phyloP scores from a whole-genome alignment of 2,888 invertebrate species.

The Leptarthrus brevirostris region DNA sequence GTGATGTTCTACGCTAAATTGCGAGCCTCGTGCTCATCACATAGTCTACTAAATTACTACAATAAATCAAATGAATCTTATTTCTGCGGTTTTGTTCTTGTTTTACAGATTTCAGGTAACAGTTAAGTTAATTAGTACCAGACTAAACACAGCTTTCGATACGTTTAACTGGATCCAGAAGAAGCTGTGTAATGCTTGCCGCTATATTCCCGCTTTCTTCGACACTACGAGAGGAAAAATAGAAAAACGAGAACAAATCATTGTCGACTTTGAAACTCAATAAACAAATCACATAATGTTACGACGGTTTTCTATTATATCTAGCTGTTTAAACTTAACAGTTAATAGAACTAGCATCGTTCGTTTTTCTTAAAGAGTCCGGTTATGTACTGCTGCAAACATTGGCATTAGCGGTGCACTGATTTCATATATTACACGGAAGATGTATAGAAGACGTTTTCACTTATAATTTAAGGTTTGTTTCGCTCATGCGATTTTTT shows the following conservation, averaged over 20 bases:
- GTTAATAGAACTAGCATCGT: conserved; percentile 28
- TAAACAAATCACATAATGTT: conserved; percentile 42
- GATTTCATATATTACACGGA: conserved; percentile 38
- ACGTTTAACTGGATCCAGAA: background rate
- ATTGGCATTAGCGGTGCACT: conserved; percentile 32
- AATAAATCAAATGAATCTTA: conserved; percentile 18
- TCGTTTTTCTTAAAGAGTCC: conserved; percentile 17
- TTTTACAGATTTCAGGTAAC: conserved; percentile 26
- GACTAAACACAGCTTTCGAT: conserved; percentile 35
- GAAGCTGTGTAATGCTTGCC: conserved; percentile 2
- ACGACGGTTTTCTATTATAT: conserved; percentile 37
- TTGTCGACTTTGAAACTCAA: conserved; percentile 30
- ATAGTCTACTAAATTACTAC: conserved; percentile 7
- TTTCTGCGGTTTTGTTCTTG: conserved; percentile 8
- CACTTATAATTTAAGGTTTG: conserved; percentile 38
- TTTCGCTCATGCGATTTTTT: conserved; percentile 34
- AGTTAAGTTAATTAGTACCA: conserved; percentile 34
- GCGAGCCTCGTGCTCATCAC: background rate
- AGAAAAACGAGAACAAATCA: conserved; percentile 35
- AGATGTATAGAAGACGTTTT: conserved; percentile 32
- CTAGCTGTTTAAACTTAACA: conserved; percentile 39
- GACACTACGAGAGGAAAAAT: conserved; percentile 1
- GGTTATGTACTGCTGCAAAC: conserved; percentile 19
- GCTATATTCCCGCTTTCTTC: conserved; percentile 6
- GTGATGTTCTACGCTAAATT: background rate